Evolutionary conservation across 1,140 invertebrate genomes (phyloP).

Genomic region (Hyles euphorbiae): DNA sequence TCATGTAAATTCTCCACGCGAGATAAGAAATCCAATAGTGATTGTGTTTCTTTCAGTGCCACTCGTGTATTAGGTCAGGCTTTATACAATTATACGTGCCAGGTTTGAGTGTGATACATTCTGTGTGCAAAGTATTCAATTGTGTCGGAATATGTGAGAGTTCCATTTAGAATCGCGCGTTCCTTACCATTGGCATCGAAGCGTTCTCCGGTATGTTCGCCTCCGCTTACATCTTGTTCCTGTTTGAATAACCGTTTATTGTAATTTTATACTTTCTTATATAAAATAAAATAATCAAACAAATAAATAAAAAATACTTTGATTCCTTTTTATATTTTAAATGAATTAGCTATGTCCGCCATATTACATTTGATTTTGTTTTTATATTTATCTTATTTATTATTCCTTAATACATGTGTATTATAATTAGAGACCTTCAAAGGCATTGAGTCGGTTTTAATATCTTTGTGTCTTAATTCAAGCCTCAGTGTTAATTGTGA

Average conservation of each 20-base stretch:
- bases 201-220: constrained; percentile 41
- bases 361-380: too few relatives aligned
- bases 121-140: constrained; percentile 15
- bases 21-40: constrained; percentile 19
- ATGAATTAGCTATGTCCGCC: too few relatives aligned
- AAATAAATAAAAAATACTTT: too few relatives aligned
- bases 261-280: background rate
- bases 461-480: too few relatives aligned
- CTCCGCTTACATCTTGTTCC: constrained; percentile 45
- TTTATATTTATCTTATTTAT: too few relatives aligned
- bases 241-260: constrained; percentile 15
- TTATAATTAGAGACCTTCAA: background rate
- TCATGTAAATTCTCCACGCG: background rate
- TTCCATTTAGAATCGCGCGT: background rate
- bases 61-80: constrained; percentile 2
- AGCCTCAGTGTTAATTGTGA: too few relatives aligned
- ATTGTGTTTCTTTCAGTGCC: constrained; percentile 14
- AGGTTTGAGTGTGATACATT: constrained; percentile 13
- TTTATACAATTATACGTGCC: constrained; percentile 6
- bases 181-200: constrained; percentile 46
- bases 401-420: too few relatives aligned
- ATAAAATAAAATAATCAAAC: background rate
- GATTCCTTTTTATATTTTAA: too few relatives aligned
- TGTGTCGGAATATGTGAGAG: constrained; percentile 6
- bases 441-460: background rate